A percentile compares a stretch with the other conserved stretches of the same genome.
Conservation (phyloP, 2,113 vertebrate species). For the Terrapene triunguis region DNA sequence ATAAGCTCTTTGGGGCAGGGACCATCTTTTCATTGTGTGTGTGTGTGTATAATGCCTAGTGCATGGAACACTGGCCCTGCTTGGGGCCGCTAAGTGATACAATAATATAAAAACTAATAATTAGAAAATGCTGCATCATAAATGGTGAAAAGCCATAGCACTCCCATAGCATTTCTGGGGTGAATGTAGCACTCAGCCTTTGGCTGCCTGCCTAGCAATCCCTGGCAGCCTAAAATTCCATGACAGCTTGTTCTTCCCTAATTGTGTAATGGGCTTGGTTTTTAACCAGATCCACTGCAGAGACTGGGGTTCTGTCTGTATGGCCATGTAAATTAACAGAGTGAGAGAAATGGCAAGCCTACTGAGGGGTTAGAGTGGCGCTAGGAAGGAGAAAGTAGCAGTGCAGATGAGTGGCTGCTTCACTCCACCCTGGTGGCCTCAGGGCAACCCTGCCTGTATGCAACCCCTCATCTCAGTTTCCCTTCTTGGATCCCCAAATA, state of each 20-base stretch:
- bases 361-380: background rate
- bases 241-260: conserved; percentile 26
- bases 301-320: conserved; percentile 26
- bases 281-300: conserved; percentile 48
- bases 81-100: background rate
- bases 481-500: background rate
- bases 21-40: background rate
- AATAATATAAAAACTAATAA: background rate
- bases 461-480: background rate
- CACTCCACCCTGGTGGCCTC: background rate
- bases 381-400: background rate
- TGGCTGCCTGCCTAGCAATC: conserved; percentile 6
- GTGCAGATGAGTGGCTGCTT: background rate
- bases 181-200: background rate
- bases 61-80: background rate
- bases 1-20: background rate
- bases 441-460: background rate
- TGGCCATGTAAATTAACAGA: background rate
- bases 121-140: background rate
- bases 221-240: background rate
- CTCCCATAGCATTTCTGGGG: background rate
- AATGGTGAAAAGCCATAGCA: background rate
- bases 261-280: conserved; percentile 44
- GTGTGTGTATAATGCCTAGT: background rate
- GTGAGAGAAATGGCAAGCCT: background rate